Conservation (phyloP, 2,888 invertebrate species). For the Pseudanteris insignis region DNA sequence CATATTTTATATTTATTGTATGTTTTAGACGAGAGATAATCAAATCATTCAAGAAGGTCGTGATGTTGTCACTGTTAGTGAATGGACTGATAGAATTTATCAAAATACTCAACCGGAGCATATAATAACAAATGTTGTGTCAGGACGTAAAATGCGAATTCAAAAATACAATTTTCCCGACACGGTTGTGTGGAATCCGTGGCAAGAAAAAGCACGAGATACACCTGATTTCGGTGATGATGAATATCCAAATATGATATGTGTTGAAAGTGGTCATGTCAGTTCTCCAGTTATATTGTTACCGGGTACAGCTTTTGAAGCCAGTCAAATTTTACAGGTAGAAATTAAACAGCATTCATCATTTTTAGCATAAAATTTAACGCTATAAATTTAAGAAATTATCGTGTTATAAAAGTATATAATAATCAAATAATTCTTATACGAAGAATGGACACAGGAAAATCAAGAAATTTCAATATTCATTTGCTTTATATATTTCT, state of each 20-base stretch:
- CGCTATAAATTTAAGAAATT: too few relatives aligned
- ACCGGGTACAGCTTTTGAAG: conserved; percentile 91
- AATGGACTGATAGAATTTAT: conserved; percentile 94
- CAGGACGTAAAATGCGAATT: conserved; percentile 89
- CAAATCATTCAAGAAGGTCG: conserved; percentile 89
- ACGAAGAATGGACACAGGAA: too few relatives aligned
- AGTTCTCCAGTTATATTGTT: conserved; percentile 86
- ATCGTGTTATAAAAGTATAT: too few relatives aligned
- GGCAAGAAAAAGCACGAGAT: conserved; percentile 91
- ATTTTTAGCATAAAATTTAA: too few relatives aligned
- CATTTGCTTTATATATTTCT: too few relatives aligned
- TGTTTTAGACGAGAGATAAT: conserved; percentile 81
- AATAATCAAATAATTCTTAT: too few relatives aligned
- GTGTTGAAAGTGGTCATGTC: conserved; percentile 93
- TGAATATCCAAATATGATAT: conserved; percentile 96
- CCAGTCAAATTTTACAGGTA: conserved; percentile 89
- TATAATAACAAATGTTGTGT: conserved; percentile 91
- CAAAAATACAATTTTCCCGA: conserved; percentile 96
- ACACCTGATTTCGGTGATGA: conserved; percentile 96
- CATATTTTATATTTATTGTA: conserved; percentile 4
- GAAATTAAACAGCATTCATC: too few relatives aligned
- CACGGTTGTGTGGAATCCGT: conserved; percentile 97
- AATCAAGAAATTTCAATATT: too few relatives aligned
- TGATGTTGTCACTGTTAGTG: conserved; percentile 87
- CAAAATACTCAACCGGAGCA: conserved; percentile 93